phyloP scores from a whole-genome alignment of 2,797 vertebrate species.

The Phrynocephalus forsythii region DNA sequence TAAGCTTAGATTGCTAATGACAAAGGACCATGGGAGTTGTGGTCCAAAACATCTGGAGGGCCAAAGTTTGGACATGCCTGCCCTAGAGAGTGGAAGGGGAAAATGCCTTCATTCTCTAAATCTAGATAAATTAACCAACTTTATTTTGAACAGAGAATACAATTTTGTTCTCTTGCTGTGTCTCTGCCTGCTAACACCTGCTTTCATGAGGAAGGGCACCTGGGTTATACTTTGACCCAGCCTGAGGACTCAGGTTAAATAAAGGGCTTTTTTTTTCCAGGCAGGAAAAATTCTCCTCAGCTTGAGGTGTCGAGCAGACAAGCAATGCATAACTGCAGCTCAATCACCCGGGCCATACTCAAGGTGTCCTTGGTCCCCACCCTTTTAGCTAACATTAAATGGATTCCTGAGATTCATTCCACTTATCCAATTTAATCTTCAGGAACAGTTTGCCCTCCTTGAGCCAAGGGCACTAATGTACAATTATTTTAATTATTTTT shows the following conservation, averaged over 20 bases:
- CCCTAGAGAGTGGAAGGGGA: neutral
- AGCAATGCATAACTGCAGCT: neutral
- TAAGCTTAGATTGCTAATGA: too few relatives aligned
- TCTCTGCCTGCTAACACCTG: neutral
- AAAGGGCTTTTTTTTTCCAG: neutral
- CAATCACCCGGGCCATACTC: neutral
- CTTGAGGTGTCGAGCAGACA: neutral
- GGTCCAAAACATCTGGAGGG: neutral
- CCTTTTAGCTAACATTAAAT: constrained; percentile 1
- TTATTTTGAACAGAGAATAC: too few relatives aligned
- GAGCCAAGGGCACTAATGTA: neutral
- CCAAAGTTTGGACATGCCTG: neutral
- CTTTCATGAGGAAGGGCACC: neutral
- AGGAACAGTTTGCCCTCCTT: constrained; percentile 31
- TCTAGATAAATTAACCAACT: neutral
- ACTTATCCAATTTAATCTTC: constrained; percentile 9
- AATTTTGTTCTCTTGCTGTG: too few relatives aligned
- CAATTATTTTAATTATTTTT: constrained; percentile 30
- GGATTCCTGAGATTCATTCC: constrained; percentile 24
- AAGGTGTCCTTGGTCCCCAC: neutral
- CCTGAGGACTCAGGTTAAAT: neutral
- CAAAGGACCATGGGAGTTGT: neutral
- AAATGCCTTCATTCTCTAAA: neutral
- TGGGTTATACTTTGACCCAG: neutral
- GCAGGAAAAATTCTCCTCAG: neutral